phyloP scores from a whole-genome alignment of 2,888 invertebrate species.

The Mayetiola destructor region DNA sequence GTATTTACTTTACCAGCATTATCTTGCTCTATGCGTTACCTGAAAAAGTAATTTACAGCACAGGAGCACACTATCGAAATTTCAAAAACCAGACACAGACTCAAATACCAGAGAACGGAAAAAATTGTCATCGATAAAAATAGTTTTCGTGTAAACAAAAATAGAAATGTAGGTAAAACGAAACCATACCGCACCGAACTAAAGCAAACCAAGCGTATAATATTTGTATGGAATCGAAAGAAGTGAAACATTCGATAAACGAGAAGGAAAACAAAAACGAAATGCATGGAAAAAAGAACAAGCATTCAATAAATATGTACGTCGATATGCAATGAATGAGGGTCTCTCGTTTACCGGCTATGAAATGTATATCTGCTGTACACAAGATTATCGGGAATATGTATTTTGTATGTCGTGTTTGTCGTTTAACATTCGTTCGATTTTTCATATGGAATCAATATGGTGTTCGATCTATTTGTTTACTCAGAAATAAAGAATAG shows the following conservation, averaged over 20 bases:
- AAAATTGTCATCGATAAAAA: constrained; percentile 2
- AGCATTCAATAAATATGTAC: not conserved
- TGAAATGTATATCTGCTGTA: not conserved
- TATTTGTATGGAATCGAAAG: not conserved
- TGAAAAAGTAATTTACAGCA: too few relatives aligned
- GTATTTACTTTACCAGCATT: not conserved
- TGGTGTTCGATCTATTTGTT: not conserved
- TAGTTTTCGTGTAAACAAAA: not conserved
- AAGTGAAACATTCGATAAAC: not conserved
- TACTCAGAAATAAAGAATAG: not conserved
- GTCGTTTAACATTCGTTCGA: not conserved
- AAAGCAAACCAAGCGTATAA: too few relatives aligned
- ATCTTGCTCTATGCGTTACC: not conserved
- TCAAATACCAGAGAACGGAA: not conserved
- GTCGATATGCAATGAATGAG: not conserved
- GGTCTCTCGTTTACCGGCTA: not conserved
- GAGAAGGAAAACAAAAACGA: not conserved
- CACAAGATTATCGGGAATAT: not conserved
- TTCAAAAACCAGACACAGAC: not conserved
- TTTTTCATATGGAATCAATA: not conserved
- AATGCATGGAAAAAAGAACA: not conserved
- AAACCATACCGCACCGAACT: not conserved
- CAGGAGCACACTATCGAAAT: too few relatives aligned
- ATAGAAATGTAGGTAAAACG: constrained; percentile 6
- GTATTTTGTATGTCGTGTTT: too few relatives aligned